Conservation (phyloP, 2,113 vertebrate genomes). For the Upupa epops region DNA sequence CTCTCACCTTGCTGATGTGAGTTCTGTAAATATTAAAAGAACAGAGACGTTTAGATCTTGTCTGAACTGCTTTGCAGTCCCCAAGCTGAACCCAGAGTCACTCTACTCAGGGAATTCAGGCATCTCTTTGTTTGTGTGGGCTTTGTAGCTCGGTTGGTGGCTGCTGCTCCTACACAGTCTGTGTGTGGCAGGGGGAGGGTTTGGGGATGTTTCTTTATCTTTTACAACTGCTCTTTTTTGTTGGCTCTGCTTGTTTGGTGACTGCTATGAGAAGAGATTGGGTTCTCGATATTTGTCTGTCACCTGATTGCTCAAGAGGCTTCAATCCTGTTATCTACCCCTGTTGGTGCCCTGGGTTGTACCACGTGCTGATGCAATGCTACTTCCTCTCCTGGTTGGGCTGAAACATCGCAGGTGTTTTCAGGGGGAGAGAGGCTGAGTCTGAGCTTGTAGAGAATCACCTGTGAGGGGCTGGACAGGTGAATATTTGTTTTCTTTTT, state of each 20-base stretch:
- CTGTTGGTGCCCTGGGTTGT: background rate
- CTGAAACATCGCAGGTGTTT: background rate
- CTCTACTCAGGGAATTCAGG: background rate
- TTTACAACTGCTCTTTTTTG: background rate
- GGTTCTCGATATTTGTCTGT: background rate
- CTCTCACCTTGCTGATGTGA: background rate
- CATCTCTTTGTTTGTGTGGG: background rate
- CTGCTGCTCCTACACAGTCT: too few relatives aligned
- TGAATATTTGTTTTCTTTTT: too few relatives aligned
- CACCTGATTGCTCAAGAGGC: background rate
- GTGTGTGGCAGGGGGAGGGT: background rate
- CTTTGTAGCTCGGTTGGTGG: background rate
- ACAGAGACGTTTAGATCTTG: background rate
- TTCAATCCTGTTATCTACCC: background rate
- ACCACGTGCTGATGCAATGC: accelerated
- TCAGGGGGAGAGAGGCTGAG: background rate
- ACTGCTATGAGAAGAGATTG: background rate
- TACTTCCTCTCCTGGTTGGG: background rate
- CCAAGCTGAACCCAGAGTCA: background rate
- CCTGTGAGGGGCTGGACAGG: too few relatives aligned
- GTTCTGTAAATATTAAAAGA: background rate
- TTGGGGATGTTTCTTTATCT: background rate
- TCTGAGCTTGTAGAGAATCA: background rate
- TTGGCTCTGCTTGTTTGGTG: background rate
- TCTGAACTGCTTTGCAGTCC: accelerated